phyloP scores from a whole-genome alignment of 1,140 invertebrate species.

The Maconellicoccus hirsutus region DNA sequence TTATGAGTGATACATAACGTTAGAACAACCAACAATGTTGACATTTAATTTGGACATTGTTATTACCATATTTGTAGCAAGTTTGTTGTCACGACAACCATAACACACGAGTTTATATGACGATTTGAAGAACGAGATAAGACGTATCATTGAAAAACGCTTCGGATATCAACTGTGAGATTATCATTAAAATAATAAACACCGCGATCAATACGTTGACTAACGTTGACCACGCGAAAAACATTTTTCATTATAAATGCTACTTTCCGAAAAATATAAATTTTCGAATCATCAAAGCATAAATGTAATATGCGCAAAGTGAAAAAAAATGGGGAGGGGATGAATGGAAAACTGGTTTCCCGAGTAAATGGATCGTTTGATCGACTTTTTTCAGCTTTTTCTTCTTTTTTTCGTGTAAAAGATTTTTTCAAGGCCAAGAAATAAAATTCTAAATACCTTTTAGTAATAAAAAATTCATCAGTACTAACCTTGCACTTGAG shows the following conservation, averaged over 20 bases:
- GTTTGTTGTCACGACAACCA: slow-evolving; percentile 2
- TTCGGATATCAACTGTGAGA: background rate
- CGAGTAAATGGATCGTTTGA: too few species aligned
- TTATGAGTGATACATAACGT: too few species aligned
- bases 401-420: too few species aligned
- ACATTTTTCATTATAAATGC: background rate
- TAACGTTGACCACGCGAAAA: background rate
- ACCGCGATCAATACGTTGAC: background rate
- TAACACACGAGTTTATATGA: background rate
- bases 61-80: background rate
- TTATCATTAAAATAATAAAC: background rate
- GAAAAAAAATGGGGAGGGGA: too few species aligned
- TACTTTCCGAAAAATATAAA: too few species aligned
- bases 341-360: too few species aligned
- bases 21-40: background rate
- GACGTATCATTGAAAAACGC: background rate
- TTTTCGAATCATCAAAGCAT: too few species aligned
- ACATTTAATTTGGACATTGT: background rate
- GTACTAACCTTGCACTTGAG: slow-evolving; percentile 53
- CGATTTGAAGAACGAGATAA: background rate
- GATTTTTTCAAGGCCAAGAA: too few species aligned
- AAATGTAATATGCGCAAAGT: too few species aligned
- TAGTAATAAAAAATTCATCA: slow-evolving; percentile 2
- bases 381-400: too few species aligned
- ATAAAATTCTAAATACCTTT: background rate